Conservation (phyloP, 2,888 invertebrate species). For the Octonoba sinensis region DNA sequence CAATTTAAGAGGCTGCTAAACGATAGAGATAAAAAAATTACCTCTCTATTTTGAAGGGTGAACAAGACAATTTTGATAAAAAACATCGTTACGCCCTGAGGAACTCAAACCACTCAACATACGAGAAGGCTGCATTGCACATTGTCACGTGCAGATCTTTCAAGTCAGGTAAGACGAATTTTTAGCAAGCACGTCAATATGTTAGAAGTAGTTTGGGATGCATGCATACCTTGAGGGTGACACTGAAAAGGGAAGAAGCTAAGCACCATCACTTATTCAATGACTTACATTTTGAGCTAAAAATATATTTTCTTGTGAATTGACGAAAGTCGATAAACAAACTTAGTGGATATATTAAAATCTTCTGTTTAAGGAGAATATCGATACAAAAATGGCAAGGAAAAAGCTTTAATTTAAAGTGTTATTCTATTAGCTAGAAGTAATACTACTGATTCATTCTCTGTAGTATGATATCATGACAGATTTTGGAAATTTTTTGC, state of each 20-base stretch:
- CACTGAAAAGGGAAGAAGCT: conserved; percentile 17
- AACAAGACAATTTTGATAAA: conserved; percentile 23
- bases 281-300: too few species aligned
- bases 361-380: too few species aligned
- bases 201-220: conserved; percentile 6
- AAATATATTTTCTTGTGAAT: too few species aligned
- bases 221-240: conserved; percentile 12
- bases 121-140: conserved; percentile 15
- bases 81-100: conserved; percentile 34
- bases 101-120: conserved; percentile 26
- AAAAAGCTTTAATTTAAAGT: too few species aligned
- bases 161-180: conserved; percentile 13
- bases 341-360: too few species aligned
- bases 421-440: too few species aligned
- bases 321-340: too few species aligned
- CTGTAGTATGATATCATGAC: too few species aligned
- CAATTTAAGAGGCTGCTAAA: conserved; percentile 57
- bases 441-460: too few species aligned
- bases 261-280: background rate
- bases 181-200: conserved; percentile 21
- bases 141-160: conserved; percentile 21
- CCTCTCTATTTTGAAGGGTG: conserved; percentile 2
- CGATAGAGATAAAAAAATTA: conserved; percentile 53
- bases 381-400: too few species aligned
- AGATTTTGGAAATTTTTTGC: too few species aligned